Conservation (phyloP, 2,113 vertebrate genomes). For the Scomber scombrus region DNA sequence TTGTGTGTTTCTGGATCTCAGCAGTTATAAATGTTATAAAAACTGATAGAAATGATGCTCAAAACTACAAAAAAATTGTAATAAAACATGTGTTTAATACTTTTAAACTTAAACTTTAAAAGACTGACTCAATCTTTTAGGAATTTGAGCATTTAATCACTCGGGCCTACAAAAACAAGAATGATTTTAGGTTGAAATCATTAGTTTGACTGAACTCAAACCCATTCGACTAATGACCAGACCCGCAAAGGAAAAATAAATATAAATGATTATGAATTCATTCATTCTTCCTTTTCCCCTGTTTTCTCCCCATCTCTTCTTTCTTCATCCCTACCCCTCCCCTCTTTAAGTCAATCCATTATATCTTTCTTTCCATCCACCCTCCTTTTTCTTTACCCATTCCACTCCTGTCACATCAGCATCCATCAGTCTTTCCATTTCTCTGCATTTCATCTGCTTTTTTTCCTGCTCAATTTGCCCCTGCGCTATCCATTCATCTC, state of each 20-base stretch:
- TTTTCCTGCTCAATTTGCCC: conserved; percentile 41
- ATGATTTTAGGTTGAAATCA: neutral
- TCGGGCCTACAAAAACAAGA: neutral
- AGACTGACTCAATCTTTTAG: no score
- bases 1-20: no score
- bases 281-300: conserved; percentile 5
- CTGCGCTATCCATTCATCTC: conserved; percentile 26
- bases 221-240: neutral
- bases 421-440: conserved; percentile 44
- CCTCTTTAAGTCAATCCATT: conserved; percentile 1
- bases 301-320: neutral
- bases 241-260: neutral
- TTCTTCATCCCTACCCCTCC: conserved; percentile 2
- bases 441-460: conserved; percentile 39
- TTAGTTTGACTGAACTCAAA: neutral
- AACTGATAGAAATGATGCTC: neutral
- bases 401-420: conserved; percentile 34
- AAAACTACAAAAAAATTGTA: neutral
- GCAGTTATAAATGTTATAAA: neutral
- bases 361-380: conserved; percentile 25
- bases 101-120: no score
- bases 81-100: neutral
- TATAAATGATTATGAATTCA: neutral
- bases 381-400: conserved; percentile 4
- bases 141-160: no score